Evolutionary conservation across 2,888 invertebrate genomes (phyloP), one percentile per base, ranked within the genome.

Genomic region (Drosophila peninsularis): DNA sequence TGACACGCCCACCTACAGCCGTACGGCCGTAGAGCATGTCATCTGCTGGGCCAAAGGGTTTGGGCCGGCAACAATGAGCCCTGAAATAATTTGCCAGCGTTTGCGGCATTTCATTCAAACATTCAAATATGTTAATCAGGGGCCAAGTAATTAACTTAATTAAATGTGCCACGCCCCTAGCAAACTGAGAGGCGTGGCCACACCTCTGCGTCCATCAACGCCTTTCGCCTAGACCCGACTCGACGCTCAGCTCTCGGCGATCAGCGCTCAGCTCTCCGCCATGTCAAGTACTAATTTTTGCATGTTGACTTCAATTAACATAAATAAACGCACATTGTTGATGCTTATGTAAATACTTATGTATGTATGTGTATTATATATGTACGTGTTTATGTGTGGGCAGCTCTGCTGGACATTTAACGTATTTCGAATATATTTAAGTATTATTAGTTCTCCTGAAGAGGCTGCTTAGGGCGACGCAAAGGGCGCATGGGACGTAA

Each of bases 131-230:
- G 80, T 78, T 76, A 83, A 83, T 83, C 71, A 88, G 82, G 83
- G 88, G 75, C 67, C 88, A 72, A 81, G 88, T 83, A 88, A 83
- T 83, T 83, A 83, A 88, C 71, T 88, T 88, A 88, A 83, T 88
- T 78, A 87, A 88, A 83, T 88, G 84, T 56, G 70, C 67, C 49
- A 50, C 47, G 34, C 49, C 49, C 34, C 34, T 34, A 19, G 34
- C 21, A 7, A 1, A 14, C 17, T 13, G 27, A 5, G 7, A n/a
- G n/a, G 7, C 0, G 30, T 17, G 6, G 17, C 30, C 30, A 49
- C n/a, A 27, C 27, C n/a, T 27, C 27, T 6, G 27, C 30, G 7
- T 7, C 30, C 45, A n/a, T 45, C n/a, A 45, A 45, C 45, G 45
- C 27, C 45, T 27, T 17, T n/a, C 24, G 30, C 45, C 45, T 47